Percentiles rank a stretch among this genome's conserved stretches.
phyloP scores from a whole-genome alignment of 2,113 vertebrate species.

The Ochotona curzoniae region DNA sequence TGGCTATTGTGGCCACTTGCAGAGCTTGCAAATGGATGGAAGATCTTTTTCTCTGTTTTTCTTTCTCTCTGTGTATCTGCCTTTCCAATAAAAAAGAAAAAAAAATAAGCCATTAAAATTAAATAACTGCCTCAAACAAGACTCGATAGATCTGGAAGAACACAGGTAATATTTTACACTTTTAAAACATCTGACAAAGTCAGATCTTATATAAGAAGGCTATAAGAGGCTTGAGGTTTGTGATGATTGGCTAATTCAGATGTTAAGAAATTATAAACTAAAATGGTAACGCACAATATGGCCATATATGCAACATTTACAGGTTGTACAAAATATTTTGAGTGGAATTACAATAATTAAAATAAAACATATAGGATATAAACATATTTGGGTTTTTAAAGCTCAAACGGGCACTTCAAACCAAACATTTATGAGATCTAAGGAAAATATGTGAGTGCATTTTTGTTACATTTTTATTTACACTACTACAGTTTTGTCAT shows the following conservation, averaged over 20 bases:
- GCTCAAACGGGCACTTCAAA: background rate
- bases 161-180: background rate
- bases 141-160: background rate
- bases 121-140: background rate
- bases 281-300: background rate
- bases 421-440: background rate
- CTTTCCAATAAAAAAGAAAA: no score
- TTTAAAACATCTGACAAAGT: background rate
- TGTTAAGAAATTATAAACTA: background rate
- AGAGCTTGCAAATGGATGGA: no score
- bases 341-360: background rate
- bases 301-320: background rate
- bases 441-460: background rate
- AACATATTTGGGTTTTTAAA: background rate
- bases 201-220: background rate
- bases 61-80: no score
- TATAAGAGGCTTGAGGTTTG: background rate
- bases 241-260: background rate
- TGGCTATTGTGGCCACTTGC: no score
- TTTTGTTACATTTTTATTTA: background rate
- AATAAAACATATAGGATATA: background rate
- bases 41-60: no score
- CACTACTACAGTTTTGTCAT: background rate
- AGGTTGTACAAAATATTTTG: background rate
- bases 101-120: no score